Evolutionary conservation across 2,888 invertebrate genomes (phyloP), one percentile per base, ranked within the genome.

Genomic region (Drosophila incognita): DNA sequence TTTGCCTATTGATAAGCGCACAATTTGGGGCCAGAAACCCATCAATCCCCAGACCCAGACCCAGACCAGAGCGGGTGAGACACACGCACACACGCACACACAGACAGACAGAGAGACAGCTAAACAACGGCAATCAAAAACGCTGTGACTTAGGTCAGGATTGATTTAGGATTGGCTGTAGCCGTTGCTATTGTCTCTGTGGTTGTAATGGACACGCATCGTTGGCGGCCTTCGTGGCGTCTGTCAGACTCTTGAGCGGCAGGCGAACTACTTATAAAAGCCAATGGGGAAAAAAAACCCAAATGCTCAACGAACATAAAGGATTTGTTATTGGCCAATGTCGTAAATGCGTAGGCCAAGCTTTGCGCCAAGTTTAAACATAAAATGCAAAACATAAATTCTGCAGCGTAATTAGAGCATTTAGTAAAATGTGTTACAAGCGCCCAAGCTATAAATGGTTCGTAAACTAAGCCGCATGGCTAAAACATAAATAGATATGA

Each of bases 121-220:
- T 54, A 42, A 69, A 65, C 75, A 68, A 79, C 58, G 81, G 57
- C 77, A 80, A 76, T 76, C 72, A 64, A 66, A 77, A 70, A 61
- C 36, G 46, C 70, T 54, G 65, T 89, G 81, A 69, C 88, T 85
- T 89, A 85, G 90, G 87, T 87, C 90, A 85, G 88, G 86, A 88
- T 61, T 87, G 81, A 74, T 36, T 65, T 71, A 56, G 72, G 63
- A 52, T 67, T 67, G 72, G 35, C 36, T 46, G 48, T 33, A 15
- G 38, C 49, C 40, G 38, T 53, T 49, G n/a, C 35, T 48, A 29
- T 42, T 51, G 58, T 58, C 29, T 54, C n/a, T 67, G n/a, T 42
- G 74, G 53, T 63, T 52, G 53, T 48, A 48, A 36, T 53, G 35
- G 68, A 31, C 67, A 73, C 51, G 72, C 72, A 69, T 67, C 62